A percentile compares a stretch with the other conserved stretches of the same genome.
phyloP scores from a whole-genome alignment of 2,113 vertebrate genomes.

The Isurus oxyrinchus region DNA sequence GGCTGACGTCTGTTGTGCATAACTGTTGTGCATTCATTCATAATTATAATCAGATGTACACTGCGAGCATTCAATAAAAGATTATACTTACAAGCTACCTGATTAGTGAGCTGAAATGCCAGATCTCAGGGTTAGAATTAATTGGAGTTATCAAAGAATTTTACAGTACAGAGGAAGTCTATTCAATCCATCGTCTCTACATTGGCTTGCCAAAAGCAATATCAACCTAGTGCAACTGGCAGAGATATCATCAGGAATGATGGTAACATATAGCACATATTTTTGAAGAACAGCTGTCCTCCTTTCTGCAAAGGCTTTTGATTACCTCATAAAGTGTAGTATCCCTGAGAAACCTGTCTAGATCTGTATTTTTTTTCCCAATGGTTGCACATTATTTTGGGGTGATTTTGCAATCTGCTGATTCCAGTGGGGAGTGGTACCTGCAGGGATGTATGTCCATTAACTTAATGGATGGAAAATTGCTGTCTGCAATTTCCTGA shows the following conservation, averaged over 20 bases:
- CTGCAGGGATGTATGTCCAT: neutral
- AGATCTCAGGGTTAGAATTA: neutral
- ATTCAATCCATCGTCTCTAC: neutral
- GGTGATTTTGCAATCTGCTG: neutral
- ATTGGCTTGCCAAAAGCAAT: neutral
- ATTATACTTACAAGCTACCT: neutral
- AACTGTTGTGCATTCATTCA: neutral
- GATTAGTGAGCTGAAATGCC: neutral
- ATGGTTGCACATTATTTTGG: neutral
- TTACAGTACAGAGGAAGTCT: neutral
- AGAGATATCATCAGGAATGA: neutral
- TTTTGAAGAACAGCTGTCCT: neutral
- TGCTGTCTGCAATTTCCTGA: neutral
- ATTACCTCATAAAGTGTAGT: neutral
- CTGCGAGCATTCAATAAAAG: neutral
- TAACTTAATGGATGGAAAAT: conserved; percentile 1
- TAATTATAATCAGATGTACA: neutral
- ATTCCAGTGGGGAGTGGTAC: neutral
- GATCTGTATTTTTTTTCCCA: neutral
- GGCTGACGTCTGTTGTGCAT: neutral
- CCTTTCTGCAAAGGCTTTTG: neutral
- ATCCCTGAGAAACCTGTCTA: neutral
- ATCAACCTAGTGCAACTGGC: neutral
- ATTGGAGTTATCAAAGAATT: neutral
- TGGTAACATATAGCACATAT: neutral